Base-by-base conservation (phyloP, 2,797 vertebrate species). In the Tolypeutes matacus region DNA sequence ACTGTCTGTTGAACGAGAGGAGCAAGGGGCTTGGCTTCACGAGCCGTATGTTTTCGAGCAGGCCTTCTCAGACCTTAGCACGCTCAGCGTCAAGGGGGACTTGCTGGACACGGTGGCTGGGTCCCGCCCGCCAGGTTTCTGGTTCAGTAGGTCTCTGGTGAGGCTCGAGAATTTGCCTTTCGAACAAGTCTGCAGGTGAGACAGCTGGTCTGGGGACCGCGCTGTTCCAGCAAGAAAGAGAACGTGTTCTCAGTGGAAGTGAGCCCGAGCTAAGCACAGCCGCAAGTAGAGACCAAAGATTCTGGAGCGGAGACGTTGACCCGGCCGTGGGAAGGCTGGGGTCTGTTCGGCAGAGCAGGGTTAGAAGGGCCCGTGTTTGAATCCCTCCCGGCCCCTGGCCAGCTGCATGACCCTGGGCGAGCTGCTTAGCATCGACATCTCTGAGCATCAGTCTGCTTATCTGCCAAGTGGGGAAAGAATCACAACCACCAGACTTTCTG, bases 381-480 rank as follows among this genome's bases (percentile, higher is more conserved):
- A 53, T 53, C 34, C 51, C 90, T 84, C 46, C 36, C 53, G 20
- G 62, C 77, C 20, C 11, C 13, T 46, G 36, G 64, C 64, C 0
- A 0, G n/a, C 70, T 67, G 21, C 56, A 65, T 80, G 80, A 93
- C 15, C 49, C 67, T 49, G 58, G 73, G 29, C 56, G 39, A 89
- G 72, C 39, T 87, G 76, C 21, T n/a, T 67, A 69, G 39, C n/a
- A 3, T 27, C 58, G 60, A 58, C n/a, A 3, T 87, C 73, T 51
- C 80, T 67, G 58, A 67, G 36, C 58, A 46, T 78, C 89, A 69
- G 49, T 81, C 58, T 49, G 36, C 75, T 73, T 42, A n/a, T 39
- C 58, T 60, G 7, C 76, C 53, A 70, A 18, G 62, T 53, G 29
- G 62, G 17, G 56, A 3, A 31, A 58, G 5, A 36, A 12, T 8